These are phyloP conservation scores for Dendronephthya gigantea DNA, from an alignment of 64 coral and sea anemone genomes.

Conservation along the genomic window DNA sequence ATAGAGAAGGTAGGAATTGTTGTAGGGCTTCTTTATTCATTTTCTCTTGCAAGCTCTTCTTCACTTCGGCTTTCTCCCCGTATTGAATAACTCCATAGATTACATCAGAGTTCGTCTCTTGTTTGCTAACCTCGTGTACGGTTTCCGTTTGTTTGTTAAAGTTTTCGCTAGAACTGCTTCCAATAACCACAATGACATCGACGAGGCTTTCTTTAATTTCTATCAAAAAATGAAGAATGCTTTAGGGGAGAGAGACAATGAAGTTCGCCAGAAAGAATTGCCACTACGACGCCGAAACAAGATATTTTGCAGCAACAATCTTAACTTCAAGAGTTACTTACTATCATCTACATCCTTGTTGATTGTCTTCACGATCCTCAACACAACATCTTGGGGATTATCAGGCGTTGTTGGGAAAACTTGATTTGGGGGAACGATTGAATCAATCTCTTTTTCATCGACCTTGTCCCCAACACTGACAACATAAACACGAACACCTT, in stretches of 20 bases:
- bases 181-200: neutral
- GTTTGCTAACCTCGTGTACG: neutral
- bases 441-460: neutral
- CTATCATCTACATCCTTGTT: neutral
- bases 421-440: neutral
- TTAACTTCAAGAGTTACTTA: neutral
- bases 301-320: no score
- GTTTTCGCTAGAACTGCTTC: neutral
- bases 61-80: neutral
- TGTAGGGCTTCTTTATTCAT: neutral
- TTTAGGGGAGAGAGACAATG: no score
- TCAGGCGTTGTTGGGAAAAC: neutral
- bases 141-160: neutral
- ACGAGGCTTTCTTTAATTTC: neutral
- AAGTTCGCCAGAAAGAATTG: no score
- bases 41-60: neutral
- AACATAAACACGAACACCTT: neutral
- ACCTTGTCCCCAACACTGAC: neutral
- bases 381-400: neutral
- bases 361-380: neutral
- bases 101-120: neutral
- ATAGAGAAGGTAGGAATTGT: neutral
- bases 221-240: neutral
- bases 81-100: slow-evolving; percentile 19
- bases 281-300: no score